These are phyloP conservation scores for Pseudomyrmex flavicornis DNA, from an alignment of 1,140 invertebrate species.

Conservation along the genomic window DNA sequence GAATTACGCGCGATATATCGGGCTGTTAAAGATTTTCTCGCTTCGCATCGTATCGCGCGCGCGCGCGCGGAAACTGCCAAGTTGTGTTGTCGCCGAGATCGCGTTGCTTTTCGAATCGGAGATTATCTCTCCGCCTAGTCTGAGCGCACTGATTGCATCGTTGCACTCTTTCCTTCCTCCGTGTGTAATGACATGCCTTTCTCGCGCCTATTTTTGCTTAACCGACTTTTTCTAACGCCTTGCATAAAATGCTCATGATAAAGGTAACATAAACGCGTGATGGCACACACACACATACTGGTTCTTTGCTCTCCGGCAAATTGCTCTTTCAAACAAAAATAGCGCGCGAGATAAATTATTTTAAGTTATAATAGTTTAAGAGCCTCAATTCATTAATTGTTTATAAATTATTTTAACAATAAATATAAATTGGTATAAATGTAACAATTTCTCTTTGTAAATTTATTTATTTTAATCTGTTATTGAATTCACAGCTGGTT, in stretches of 20 bases:
- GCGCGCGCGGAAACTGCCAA: background rate
- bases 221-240: background rate
- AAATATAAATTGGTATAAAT: too few relatives aligned
- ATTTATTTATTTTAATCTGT: too few relatives aligned
- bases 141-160: constrained; percentile 13
- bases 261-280: too few relatives aligned
- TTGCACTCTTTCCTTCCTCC: background rate
- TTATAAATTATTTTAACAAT: too few relatives aligned
- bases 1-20: constrained; percentile 11
- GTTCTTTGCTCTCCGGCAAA: background rate
- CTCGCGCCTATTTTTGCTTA: background rate
- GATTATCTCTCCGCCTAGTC: background rate
- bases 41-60: background rate
- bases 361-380: too few relatives aligned
- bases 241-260: background rate
- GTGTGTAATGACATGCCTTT: background rate
- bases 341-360: background rate
- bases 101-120: background rate
- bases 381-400: too few relatives aligned
- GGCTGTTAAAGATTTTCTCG: constrained; percentile 7
- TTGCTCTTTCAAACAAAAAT: background rate
- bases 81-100: background rate
- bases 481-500: too few relatives aligned
- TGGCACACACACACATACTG: too few relatives aligned
- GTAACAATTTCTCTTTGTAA: too few relatives aligned